Evolutionary conservation across 2,113 vertebrate species (phyloP).

Genomic region (Pterocles burchelli): DNA sequence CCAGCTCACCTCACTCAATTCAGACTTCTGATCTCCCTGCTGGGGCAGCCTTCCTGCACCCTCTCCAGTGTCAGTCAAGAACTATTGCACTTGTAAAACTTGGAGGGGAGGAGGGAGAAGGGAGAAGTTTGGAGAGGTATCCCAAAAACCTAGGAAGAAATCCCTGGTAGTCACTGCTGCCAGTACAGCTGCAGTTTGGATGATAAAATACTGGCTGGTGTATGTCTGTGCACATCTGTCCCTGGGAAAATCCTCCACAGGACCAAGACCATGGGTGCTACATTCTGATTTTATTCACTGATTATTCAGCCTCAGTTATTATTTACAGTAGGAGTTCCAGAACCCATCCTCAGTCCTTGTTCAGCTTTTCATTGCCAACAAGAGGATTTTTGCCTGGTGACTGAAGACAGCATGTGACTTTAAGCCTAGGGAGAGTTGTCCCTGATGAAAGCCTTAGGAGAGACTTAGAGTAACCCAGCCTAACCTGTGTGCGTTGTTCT

Average conservation of each 20-base stretch:
- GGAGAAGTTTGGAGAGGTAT: background rate
- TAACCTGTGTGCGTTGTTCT: rapidly evolving
- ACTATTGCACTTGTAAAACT: background rate
- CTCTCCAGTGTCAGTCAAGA: background rate
- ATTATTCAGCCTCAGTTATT: background rate
- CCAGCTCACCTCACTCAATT: background rate
- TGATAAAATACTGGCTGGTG: background rate
- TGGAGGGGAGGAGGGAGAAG: background rate
- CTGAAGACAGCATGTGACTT: background rate
- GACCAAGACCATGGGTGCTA: background rate
- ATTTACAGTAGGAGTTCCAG: background rate
- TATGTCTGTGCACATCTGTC: background rate
- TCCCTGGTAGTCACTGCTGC: background rate
- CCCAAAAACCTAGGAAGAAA: background rate
- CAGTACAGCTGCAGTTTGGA: background rate
- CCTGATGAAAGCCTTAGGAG: rapidly evolving
- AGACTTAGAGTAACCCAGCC: background rate
- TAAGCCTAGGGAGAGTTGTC: background rate
- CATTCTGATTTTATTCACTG: background rate
- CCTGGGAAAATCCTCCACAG: background rate
- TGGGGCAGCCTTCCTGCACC: background rate
- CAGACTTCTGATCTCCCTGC: background rate
- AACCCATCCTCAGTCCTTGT: background rate
- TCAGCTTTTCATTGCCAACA: background rate
- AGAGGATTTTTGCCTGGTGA: background rate